Evolutionary conservation across 2,888 invertebrate genomes (phyloP).

Genomic region (Acrocyrtus sp.): DNA sequence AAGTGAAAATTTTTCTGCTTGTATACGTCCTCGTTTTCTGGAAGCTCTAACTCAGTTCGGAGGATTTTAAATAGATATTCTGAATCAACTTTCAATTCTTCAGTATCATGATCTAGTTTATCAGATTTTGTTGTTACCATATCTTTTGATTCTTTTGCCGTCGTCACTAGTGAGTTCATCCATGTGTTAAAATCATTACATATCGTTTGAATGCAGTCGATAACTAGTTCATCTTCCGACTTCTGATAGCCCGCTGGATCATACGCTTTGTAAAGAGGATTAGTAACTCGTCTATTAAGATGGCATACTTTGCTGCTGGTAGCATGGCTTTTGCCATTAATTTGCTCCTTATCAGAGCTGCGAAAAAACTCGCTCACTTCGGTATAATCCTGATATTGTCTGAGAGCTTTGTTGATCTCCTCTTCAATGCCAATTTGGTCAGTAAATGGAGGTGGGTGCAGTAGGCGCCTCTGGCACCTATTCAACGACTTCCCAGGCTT

Average conservation of each 20-base stretch:
- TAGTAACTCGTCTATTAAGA: too few relatives aligned
- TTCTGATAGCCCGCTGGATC: constrained; percentile 53
- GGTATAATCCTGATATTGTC: constrained; percentile 9
- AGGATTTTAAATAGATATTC: constrained; percentile 45
- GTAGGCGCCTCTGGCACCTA: not conserved
- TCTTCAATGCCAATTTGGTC: too few relatives aligned
- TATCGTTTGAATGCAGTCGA: constrained; percentile 48
- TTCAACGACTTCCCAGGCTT: not conserved
- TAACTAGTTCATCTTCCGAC: constrained; percentile 52
- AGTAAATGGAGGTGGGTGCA: not conserved
- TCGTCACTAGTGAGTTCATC: constrained; percentile 30
- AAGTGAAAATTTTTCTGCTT: too few relatives aligned
- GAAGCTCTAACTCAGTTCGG: constrained; percentile 46
- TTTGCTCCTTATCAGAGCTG: too few relatives aligned
- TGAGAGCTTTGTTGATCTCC: constrained; percentile 12
- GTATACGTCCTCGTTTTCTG: constrained; percentile 12
- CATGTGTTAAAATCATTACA: constrained; percentile 54
- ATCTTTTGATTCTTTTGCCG: not conserved
- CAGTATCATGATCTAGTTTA: not conserved
- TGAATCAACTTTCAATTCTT: too few relatives aligned
- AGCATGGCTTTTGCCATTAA: too few relatives aligned
- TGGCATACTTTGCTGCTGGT: too few relatives aligned
- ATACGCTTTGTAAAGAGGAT: constrained; percentile 57
- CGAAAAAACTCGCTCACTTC: constrained; percentile 33
- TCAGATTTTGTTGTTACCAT: not conserved